A percentile compares a stretch with the other conserved stretches of the same genome.
Evolutionary conservation across 2,797 vertebrate species (phyloP).

Genomic region (Novumbra hubbsi): DNA sequence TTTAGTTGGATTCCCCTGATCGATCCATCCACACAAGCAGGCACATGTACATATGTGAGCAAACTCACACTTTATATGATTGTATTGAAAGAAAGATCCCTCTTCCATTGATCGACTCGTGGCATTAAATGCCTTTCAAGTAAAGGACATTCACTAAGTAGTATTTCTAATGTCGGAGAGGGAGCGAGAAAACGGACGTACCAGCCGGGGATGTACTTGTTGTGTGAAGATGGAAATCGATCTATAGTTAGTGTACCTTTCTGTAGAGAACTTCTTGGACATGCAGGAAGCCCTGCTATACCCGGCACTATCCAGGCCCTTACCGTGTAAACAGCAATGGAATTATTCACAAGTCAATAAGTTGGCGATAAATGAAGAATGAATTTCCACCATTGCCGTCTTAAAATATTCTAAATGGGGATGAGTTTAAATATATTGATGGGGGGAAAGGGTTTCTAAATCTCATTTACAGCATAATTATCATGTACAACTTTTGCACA

Average conservation of each 20-base stretch:
- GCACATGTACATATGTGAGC: constrained; percentile 59
- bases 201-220: constrained; percentile 22
- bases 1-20: constrained; percentile 31
- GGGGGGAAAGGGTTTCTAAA: not conserved
- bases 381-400: constrained; percentile 1
- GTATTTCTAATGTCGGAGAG: constrained; percentile 31
- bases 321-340: constrained; percentile 31
- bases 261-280: constrained; percentile 29
- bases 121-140: constrained; percentile 28
- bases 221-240: constrained; percentile 62
- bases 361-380: constrained; percentile 30
- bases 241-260: constrained; percentile 67
- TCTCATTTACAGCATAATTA: not conserved
- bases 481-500: not conserved
- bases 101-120: constrained; percentile 42
- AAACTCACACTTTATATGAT: constrained; percentile 57
- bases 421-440: not conserved
- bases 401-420: constrained; percentile 49
- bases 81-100: constrained; percentile 53
- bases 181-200: not conserved
- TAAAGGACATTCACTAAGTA: constrained; percentile 27
- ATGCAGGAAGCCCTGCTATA: constrained; percentile 19
- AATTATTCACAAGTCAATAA: constrained; percentile 20
- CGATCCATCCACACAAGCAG: constrained; percentile 50
- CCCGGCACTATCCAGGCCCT: constrained; percentile 38